Percentiles rank a stretch among this genome's conserved stretches.
Conservation (phyloP, 2,113 vertebrate genomes). For the Epinephelus moara region DNA sequence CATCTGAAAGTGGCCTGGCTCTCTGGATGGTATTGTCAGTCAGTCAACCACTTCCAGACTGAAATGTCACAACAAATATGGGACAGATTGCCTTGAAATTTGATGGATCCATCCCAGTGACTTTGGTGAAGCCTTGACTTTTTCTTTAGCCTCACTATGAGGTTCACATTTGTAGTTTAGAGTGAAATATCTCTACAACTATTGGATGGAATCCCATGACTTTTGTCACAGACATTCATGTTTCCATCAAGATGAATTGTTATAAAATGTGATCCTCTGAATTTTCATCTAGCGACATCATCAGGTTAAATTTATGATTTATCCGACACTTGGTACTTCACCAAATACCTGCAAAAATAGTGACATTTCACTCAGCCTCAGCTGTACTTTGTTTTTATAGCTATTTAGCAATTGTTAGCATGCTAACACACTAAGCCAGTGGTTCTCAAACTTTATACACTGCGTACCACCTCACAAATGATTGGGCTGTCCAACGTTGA, state of each 20-base stretch:
- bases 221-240: background rate
- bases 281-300: background rate
- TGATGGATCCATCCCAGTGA: background rate
- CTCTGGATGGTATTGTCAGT: background rate
- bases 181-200: background rate
- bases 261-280: background rate
- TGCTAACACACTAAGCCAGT: no score
- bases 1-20: constrained; percentile 16
- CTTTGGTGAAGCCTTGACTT: background rate
- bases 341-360: background rate
- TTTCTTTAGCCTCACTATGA: background rate
- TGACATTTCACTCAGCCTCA: no score
- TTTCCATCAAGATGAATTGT: background rate
- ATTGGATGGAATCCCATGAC: background rate
- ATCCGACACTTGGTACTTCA: background rate
- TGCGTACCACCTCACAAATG: no score
- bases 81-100: background rate
- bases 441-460: no score
- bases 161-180: constrained; percentile 5
- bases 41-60: background rate
- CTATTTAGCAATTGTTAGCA: no score
- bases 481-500: no score
- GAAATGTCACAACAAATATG: constrained; percentile 12
- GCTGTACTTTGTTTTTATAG: no score
- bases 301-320: rapidly evolving